Base-by-base conservation (phyloP, 2,888 invertebrate species). In the Troides aeacus region DNA sequence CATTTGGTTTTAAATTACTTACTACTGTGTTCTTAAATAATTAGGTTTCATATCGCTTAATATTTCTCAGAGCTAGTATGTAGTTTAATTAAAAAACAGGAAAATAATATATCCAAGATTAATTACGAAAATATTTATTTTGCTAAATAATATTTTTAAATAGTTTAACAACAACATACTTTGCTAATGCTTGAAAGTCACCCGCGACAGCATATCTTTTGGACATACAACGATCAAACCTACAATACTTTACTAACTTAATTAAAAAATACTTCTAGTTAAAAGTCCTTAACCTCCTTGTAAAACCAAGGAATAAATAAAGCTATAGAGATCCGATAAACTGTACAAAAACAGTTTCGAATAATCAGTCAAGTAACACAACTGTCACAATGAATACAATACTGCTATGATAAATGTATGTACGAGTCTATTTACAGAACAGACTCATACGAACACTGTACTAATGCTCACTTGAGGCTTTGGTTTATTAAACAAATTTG, bases 301-400 rank as follows among this genome's bases (percentile, higher is more conserved):
- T 91, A 91, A 89, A 92, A 92, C 92, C 92, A 90, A 92, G 90
- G 89, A 88, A 88, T 90, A 87, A 87, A 86, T 87, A 82, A 86
- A 86, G 87, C 82, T 88, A 90, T 81, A 86, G 79, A 78, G 81
- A 81, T 91, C 89, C 92, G 87, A 89, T 85, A 85, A 76, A 74
- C 79, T 83, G 81, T 80, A 75, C 75, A 68, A 17, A 72, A 76
- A 83, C 82, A 83, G 87, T 81, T 85, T 78, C 89, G 90, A 91
- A 92, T 86, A 84, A 87, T 92, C 92, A 92, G 91, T 92, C 92
- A 83, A 86, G 90, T 85, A 89, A 90, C 90, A 88, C 82, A 86
- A 84, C 84, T 84, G 88, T 90, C 86, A 90, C 88, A 82, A 86
- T 88, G 71, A 66, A 72, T 66, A 71, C 72, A 75, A 76, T 76